These are phyloP conservation scores for Megalops atlanticus DNA, from an alignment of 2,113 vertebrate species.

Conservation along the genomic window DNA sequence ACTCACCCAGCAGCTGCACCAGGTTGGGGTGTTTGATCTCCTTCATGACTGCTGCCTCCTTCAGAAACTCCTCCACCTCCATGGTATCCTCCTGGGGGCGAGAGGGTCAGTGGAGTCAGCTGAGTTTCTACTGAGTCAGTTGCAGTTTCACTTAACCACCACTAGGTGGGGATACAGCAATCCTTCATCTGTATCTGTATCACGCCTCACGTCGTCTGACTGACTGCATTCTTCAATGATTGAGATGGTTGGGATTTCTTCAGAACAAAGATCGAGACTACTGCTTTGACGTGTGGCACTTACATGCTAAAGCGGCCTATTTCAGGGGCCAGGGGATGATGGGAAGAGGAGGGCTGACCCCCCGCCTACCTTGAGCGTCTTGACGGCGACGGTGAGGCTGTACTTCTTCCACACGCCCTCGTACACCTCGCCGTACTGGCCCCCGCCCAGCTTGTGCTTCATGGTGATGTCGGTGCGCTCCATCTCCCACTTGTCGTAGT, in stretches of 20 bases:
- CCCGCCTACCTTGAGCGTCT: slow-evolving; percentile 88
- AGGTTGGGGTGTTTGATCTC: slow-evolving; percentile 98
- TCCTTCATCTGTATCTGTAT: slow-evolving; percentile 8
- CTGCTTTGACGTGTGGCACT: background rate
- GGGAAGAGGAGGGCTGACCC: background rate
- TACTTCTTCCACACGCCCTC: slow-evolving; percentile 99
- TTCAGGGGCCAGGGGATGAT: no score
- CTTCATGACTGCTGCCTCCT: slow-evolving; percentile 97
- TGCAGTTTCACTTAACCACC: slow-evolving; percentile 44
- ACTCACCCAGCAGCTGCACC: slow-evolving; percentile 92
- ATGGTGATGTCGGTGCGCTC: slow-evolving; percentile 98
- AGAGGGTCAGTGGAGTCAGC: background rate
- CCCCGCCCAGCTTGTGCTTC: slow-evolving; percentile 97
- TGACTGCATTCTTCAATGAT: background rate
- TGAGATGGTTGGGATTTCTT: no score
- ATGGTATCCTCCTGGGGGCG: slow-evolving; percentile 96
- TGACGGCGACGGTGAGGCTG: slow-evolving; percentile 94
- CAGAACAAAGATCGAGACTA: background rate
- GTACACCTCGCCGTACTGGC: slow-evolving; percentile 97
- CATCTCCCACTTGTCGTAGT: slow-evolving; percentile 99
- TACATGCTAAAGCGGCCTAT: background rate
- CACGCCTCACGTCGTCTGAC: background rate
- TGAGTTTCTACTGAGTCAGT: background rate
- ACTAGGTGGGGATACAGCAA: slow-evolving; percentile 54
- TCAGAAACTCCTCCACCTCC: slow-evolving; percentile 98